Evolutionary conservation across 2,797 vertebrate species (phyloP).

Genomic region (Paguma larvata): DNA sequence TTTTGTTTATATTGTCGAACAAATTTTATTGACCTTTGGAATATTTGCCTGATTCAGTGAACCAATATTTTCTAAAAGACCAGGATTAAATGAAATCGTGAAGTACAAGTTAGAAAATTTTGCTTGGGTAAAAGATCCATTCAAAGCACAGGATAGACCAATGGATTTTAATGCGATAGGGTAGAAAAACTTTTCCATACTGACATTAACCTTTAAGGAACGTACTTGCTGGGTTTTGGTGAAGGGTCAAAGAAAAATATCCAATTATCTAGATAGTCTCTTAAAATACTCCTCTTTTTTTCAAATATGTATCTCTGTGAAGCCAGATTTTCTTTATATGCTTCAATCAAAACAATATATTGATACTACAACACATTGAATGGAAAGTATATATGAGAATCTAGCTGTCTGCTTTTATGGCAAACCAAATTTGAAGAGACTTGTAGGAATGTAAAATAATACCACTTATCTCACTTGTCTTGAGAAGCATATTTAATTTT

Average conservation of each 20-base stretch:
- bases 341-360: neutral
- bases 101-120: neutral
- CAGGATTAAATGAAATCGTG: too few species aligned
- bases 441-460: slow-evolving; percentile 5
- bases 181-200: neutral
- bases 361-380: neutral
- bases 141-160: neutral
- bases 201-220: neutral
- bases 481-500: neutral
- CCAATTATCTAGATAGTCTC: neutral
- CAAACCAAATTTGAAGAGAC: neutral
- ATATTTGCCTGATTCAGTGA: neutral
- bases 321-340: neutral
- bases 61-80: neutral
- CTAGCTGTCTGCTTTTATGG: neutral
- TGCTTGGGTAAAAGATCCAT: neutral
- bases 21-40: neutral
- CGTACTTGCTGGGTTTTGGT: neutral
- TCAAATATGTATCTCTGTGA: neutral
- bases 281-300: slow-evolving; percentile 18
- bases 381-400: neutral
- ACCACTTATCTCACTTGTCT: neutral
- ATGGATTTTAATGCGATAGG: neutral
- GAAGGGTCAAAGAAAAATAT: slow-evolving; percentile 10
- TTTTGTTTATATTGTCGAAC: neutral